These are phyloP conservation scores for Platycheirus rosarum DNA, from an alignment of 2,888 invertebrate species.

Conservation along the genomic window DNA sequence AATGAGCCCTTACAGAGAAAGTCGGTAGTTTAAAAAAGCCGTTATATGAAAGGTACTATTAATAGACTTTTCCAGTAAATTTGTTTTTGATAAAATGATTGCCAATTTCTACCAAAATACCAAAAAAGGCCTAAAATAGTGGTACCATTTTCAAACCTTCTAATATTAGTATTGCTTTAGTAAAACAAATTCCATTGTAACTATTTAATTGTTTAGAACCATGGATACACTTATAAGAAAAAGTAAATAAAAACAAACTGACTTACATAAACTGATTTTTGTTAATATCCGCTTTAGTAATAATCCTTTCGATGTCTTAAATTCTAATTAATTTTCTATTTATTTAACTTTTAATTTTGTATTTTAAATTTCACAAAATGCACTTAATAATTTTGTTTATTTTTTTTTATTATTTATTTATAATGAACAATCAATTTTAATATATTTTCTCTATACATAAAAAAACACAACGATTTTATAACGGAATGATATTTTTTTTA, in stretches of 20 bases:
- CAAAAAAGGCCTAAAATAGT: too few species aligned
- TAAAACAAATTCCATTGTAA: too few species aligned
- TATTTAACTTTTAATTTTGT: slow-evolving; percentile 14
- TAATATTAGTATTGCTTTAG: too few species aligned
- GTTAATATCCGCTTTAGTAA: slow-evolving; percentile 55
- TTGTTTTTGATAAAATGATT: too few species aligned
- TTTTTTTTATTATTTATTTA: slow-evolving; percentile 18
- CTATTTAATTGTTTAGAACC: too few species aligned
- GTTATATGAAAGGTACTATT: too few species aligned
- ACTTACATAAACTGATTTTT: slow-evolving; percentile 48
- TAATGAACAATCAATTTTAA: slow-evolving; percentile 2
- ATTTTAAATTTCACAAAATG: slow-evolving; percentile 25
- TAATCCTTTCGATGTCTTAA: slow-evolving; percentile 41
- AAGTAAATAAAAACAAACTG: slow-evolving; percentile 19
- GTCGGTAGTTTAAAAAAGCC: too few species aligned
- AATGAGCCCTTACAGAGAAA: too few species aligned
- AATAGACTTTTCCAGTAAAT: too few species aligned
- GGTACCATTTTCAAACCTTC: too few species aligned
- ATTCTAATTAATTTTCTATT: slow-evolving; percentile 3
- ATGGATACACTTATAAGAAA: too few species aligned
- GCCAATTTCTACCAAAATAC: too few species aligned
- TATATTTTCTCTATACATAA: slow-evolving; percentile 17
- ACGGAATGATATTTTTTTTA: slow-evolving; percentile 55
- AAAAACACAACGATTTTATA: slow-evolving; percentile 61
- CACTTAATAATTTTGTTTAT: slow-evolving; percentile 12